Conservation (phyloP, 2,888 invertebrate genomes). For the Sesia apiformis region DNA sequence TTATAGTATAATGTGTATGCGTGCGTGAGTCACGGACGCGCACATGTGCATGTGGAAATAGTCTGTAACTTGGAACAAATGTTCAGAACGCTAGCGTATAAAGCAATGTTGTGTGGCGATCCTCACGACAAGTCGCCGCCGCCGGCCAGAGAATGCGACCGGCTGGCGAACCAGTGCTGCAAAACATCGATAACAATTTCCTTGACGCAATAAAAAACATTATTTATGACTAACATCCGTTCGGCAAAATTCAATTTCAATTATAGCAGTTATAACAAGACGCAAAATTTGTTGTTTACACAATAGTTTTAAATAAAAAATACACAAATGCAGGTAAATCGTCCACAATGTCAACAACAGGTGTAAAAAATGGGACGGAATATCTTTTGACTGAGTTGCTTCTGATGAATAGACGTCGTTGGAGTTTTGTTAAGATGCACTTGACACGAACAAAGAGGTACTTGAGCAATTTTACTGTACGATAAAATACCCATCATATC, state of each 20-base stretch:
- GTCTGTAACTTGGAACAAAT: conserved; percentile 58
- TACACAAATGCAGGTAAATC: too few relatives aligned
- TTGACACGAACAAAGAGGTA: too few relatives aligned
- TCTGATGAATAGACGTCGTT: too few relatives aligned
- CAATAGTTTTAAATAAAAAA: too few relatives aligned
- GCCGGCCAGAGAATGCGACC: conserved; percentile 64
- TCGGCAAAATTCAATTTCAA: too few relatives aligned
- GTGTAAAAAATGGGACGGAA: neutral
- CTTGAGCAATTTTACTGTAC: conserved; percentile 9
- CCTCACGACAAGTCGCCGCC: conserved; percentile 53
- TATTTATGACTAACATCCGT: too few relatives aligned
- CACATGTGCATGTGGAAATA: conserved; percentile 69
- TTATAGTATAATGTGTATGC: conserved; percentile 43
- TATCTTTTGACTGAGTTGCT: neutral
- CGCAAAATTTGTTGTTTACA: too few relatives aligned
- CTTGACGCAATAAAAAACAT: neutral
- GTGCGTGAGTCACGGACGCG: conserved; percentile 63
- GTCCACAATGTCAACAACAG: too few relatives aligned
- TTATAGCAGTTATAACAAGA: too few relatives aligned
- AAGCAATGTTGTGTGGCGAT: conserved; percentile 35
- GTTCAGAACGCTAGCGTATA: conserved; percentile 40
- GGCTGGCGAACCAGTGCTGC: conserved; percentile 62
- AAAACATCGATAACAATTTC: conserved; percentile 29
- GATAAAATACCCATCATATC: conserved; percentile 41
- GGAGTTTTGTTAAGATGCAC: too few relatives aligned